Base-by-base conservation (phyloP, 2,888 invertebrate genomes). In the Teinopalpus imperialis region DNA sequence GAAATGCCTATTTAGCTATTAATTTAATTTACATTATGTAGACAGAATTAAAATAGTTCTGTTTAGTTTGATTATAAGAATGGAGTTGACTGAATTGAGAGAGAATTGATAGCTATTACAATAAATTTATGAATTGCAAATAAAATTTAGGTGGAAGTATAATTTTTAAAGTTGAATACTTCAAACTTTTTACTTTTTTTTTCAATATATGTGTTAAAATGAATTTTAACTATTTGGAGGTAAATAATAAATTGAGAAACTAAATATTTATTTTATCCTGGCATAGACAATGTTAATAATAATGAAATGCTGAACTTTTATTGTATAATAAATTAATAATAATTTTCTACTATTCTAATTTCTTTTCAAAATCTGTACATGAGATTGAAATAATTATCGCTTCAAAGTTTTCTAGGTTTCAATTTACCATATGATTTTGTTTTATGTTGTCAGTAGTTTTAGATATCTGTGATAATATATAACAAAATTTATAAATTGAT, bases 41-140 rank as follows among this genome's bases (percentile, higher is more conserved):
- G 2, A 6, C 8, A 34, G 12, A 7, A 9, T 21, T 9, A 21
- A 14, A 14, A 10, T 31, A 31, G 31, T 31, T 31, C 8, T 23
- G 6, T 23, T 13, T 14, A 9, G 7, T 6, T 20, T n/a, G n/a
- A n/a, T n/a, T n/a, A n/a, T n/a, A n/a, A 13, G 3, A 30, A 14
- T 36, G n/a, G 36, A 43, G 35, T 29, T 21, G 43, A 43, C 43
- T 43, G 36, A 43, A 23, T 16, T n/a, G 10, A 29, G 43, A 43
- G 44, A 44, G 36, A 37, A 44, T 37, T 26, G 24, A 24, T 44
- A 44, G 44, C 13, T 32, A 32, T 16, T 24, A 29, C 20, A 35
- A 35, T 36, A 18, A 26, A 10, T 3, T 23, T 23, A 31, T 36
- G 16, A 27, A 31, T 29, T 43, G 29, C 21, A 36, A 36, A 30